These are phyloP conservation scores for Labeo catla DNA, from an alignment of 2,113 vertebrate genomes.

Conservation along the genomic window DNA sequence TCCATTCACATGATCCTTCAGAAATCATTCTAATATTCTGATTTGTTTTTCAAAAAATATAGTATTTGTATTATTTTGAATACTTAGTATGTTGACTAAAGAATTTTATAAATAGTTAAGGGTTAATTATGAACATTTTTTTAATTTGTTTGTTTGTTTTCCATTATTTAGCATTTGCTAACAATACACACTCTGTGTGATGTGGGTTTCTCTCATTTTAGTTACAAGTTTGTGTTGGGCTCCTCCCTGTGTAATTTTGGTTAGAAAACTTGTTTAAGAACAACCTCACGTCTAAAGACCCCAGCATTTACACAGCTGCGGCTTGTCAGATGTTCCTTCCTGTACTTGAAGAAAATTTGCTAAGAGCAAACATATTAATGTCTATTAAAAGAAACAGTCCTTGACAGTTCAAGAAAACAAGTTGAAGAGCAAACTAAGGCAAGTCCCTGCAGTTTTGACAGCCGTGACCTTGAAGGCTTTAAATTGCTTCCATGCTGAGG, in stretches of 20 bases:
- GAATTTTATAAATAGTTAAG: too few species aligned
- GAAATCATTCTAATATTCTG: too few species aligned
- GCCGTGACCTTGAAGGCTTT: slow-evolving; percentile 28
- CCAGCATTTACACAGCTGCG: slow-evolving; percentile 33
- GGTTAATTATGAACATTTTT: too few species aligned
- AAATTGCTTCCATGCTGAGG: slow-evolving; percentile 36
- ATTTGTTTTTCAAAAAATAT: too few species aligned
- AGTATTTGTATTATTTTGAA: too few species aligned
- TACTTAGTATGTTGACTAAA: too few species aligned
- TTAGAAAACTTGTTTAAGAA: slow-evolving; percentile 46
- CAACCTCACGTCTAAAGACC: slow-evolving; percentile 37
- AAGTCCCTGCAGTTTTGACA: slow-evolving; percentile 9
- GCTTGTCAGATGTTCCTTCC: slow-evolving; percentile 40
- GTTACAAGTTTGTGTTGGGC: slow-evolving; percentile 58
- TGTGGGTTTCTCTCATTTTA: slow-evolving; percentile 65
- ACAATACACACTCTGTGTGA: slow-evolving; percentile 6
- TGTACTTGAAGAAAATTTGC: slow-evolving; percentile 29
- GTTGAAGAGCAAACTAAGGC: not conserved
- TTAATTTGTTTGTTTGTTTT: too few species aligned
- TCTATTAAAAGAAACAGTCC: slow-evolving; percentile 22
- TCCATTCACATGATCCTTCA: too few species aligned
- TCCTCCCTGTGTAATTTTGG: slow-evolving; percentile 55
- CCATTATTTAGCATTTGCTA: not conserved
- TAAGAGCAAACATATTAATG: slow-evolving; percentile 34
- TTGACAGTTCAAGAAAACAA: slow-evolving; percentile 6